Conservation (phyloP, 2,888 invertebrate genomes). For the Artemia sinica region DNA sequence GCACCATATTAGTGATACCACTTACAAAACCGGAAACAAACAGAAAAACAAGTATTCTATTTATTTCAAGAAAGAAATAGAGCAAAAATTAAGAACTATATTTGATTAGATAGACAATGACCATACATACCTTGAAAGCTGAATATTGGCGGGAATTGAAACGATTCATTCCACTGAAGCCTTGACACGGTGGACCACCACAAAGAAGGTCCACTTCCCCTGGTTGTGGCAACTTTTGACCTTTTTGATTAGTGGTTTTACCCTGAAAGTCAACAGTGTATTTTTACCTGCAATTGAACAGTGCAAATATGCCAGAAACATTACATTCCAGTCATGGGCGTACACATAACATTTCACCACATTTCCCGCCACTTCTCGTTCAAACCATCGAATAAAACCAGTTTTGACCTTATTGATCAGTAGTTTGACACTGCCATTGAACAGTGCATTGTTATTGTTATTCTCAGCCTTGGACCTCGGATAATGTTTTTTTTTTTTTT, state of each 20-base stretch:
- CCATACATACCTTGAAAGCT: slow-evolving; percentile 57
- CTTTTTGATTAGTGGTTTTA: slow-evolving; percentile 36
- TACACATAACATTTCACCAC: no score
- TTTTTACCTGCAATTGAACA: no score
- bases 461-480: no score
- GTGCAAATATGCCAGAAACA: no score
- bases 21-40: not conserved
- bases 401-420: no score
- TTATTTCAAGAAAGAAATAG: slow-evolving; percentile 67
- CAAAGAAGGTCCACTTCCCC: slow-evolving; percentile 67
- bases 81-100: slow-evolving; percentile 69
- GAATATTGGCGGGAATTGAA: slow-evolving; percentile 70
- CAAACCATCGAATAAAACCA: no score
- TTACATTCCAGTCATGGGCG: no score
- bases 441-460: no score
- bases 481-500: no score
- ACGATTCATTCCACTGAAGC: slow-evolving; percentile 74
- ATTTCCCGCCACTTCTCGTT: no score
- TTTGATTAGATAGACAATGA: slow-evolving; percentile 61
- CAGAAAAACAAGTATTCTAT: slow-evolving; percentile 64
- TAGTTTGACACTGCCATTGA: no score
- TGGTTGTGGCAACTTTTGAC: slow-evolving; percentile 46
- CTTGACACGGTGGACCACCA: slow-evolving; percentile 76
- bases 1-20: no score
- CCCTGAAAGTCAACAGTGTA: slow-evolving; percentile 31